Evolutionary conservation across 1,140 invertebrate species (phyloP).

Genomic region (Scaptomyza hsui): DNA sequence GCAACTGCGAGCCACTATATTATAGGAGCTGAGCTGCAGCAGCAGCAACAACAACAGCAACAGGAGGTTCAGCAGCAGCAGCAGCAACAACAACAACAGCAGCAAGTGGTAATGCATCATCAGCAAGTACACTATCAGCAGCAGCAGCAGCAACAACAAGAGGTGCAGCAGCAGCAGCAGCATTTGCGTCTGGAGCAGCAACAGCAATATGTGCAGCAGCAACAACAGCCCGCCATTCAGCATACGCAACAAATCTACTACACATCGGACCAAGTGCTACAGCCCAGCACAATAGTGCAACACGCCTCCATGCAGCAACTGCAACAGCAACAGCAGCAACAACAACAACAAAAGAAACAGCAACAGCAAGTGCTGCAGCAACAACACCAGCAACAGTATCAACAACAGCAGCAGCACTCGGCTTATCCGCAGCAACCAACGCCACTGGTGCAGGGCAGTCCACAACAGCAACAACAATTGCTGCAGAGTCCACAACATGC

Average conservation of each 20-base stretch:
- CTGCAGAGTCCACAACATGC: constrained; percentile 58
- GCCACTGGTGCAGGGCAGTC: constrained; percentile 68
- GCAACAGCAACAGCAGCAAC: constrained; percentile 84
- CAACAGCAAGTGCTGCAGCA: constrained; percentile 64
- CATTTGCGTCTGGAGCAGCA: constrained; percentile 59
- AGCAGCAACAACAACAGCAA: constrained; percentile 56
- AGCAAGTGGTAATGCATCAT: constrained; percentile 67
- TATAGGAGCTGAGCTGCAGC: constrained; percentile 66
- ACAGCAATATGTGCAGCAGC: constrained; percentile 68
- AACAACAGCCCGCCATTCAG: constrained; percentile 61
- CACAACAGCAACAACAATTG: constrained; percentile 64
- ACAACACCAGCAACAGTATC: constrained; percentile 50
- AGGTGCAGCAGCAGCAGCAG: constrained; percentile 61
- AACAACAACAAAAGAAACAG: constrained; percentile 78
- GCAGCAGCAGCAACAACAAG: constrained; percentile 59
- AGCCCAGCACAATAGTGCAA: constrained; percentile 68
- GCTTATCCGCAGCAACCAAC: constrained; percentile 48
- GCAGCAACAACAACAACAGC: constrained; percentile 64
- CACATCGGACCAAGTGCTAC: constrained; percentile 73
- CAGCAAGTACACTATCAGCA: constrained; percentile 67
- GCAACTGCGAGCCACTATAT: constrained; percentile 70
- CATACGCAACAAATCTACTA: constrained; percentile 74
- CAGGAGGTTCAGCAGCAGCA: constrained; percentile 57
- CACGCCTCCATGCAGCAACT: constrained; percentile 79
- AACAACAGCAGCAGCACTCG: constrained; percentile 55